Percentiles rank a stretch among this genome's conserved stretches.
Conservation (phyloP, 2,113 vertebrate genomes). For the Struthidea cinerea region DNA sequence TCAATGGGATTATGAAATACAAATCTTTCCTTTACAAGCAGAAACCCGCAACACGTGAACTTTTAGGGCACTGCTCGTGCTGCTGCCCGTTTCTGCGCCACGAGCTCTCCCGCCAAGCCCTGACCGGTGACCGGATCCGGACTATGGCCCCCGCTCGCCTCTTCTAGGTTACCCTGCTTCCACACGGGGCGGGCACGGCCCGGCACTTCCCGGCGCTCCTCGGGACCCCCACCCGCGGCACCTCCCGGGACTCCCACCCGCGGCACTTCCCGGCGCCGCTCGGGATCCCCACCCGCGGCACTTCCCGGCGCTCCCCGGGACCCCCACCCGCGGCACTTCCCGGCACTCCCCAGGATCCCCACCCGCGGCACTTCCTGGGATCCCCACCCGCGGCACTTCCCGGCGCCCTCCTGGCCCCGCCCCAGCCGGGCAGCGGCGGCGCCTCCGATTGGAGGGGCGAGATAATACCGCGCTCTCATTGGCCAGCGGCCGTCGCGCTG, state of each 20-base stretch:
- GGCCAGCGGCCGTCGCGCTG: accelerated
- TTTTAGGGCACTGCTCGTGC: accelerated
- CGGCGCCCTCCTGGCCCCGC: background rate
- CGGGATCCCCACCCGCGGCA: too few relatives aligned
- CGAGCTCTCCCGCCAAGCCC: background rate
- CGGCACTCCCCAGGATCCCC: accelerated
- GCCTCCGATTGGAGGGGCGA: background rate
- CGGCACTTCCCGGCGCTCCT: background rate
- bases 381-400: too few relatives aligned
- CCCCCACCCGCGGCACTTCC: too few relatives aligned
- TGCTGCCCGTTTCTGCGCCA: accelerated
- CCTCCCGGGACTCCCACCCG: too few relatives aligned
- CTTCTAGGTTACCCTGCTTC: too few relatives aligned
- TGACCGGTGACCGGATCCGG: accelerated
- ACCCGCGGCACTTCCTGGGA: background rate
- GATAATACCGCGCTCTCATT: accelerated
- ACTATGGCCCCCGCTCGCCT: accelerated
- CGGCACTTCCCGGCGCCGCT: background rate
- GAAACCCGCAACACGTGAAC: accelerated
- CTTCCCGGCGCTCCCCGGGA: background rate
- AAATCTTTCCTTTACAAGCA: background rate
- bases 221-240: background rate
- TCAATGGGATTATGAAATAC: accelerated
- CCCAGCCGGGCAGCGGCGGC: background rate
- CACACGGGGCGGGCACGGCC: accelerated